Evolutionary conservation across 1,140 invertebrate genomes (phyloP).

Genomic region (Hesperophylax magnus): DNA sequence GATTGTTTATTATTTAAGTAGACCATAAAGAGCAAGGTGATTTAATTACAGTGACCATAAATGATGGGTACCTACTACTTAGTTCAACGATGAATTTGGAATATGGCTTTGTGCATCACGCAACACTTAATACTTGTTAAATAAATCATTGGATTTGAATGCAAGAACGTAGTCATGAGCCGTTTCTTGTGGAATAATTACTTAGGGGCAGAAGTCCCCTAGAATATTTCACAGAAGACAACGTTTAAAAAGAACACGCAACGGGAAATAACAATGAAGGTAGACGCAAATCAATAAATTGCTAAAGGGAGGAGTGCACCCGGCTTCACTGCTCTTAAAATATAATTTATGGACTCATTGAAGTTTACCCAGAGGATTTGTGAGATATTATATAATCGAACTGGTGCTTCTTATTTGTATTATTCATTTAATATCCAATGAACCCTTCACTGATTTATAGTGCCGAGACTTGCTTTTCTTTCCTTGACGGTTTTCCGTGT

Average conservation of each 20-base stretch:
- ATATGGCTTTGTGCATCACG: constrained; percentile 38
- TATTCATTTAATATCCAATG: too few species aligned
- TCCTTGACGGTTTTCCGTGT: too few species aligned
- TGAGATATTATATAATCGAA: too few species aligned
- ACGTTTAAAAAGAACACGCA: constrained; percentile 45
- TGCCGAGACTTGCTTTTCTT: too few species aligned
- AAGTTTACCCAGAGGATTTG: neutral
- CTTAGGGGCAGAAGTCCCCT: constrained; percentile 4
- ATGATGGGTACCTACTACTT: constrained; percentile 36
- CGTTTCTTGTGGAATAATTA: constrained; percentile 34
- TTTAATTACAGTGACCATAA: constrained; percentile 41
- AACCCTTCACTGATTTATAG: too few species aligned
- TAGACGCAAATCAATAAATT: constrained; percentile 26
- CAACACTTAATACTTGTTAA: constrained; percentile 34
- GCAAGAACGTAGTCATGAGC: constrained; percentile 46
- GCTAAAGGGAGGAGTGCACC: constrained; percentile 7
- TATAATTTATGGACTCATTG: constrained; percentile 17
- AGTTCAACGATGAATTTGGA: constrained; percentile 18
- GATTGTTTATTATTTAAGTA: constrained; percentile 19
- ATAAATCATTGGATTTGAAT: constrained; percentile 55
- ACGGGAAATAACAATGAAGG: constrained; percentile 31
- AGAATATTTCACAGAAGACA: constrained; percentile 31
- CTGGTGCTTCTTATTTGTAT: too few species aligned
- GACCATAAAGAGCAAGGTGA: constrained; percentile 28
- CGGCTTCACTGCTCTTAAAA: constrained; percentile 11